Evolutionary conservation across 2,888 invertebrate species (phyloP).

Genomic region (Schizaphis graminum): DNA sequence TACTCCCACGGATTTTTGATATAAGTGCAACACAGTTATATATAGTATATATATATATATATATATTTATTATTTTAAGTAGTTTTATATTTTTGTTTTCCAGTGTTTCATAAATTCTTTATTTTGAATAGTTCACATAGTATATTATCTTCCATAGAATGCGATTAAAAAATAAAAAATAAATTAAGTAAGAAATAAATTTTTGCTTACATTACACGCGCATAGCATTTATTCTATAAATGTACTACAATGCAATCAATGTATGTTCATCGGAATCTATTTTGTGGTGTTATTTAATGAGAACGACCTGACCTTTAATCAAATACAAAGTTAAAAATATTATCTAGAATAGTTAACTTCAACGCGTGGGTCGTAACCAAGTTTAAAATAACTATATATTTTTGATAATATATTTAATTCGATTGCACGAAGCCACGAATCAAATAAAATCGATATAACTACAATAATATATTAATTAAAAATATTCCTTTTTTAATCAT

Average conservation of each 20-base stretch:
- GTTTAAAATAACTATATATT: neutral
- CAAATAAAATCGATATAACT: neutral
- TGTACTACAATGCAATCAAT: neutral
- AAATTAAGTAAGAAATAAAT: neutral
- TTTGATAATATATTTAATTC: neutral
- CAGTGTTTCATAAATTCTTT: neutral
- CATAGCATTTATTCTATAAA: neutral
- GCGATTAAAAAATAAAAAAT: neutral
- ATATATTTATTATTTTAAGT: neutral
- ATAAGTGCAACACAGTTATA: neutral
- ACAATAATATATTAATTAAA: neutral
- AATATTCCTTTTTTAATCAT: neutral
- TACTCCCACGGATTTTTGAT: neutral
- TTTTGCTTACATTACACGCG: neutral
- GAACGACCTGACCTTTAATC: neutral
- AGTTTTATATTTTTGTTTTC: neutral
- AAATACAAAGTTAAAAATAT: neutral
- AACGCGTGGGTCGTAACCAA: neutral
- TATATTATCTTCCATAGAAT: neutral
- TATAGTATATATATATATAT: neutral
- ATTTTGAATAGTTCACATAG: neutral
- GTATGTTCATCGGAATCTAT: neutral
- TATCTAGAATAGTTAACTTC: neutral
- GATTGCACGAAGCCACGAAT: fast-evolving
- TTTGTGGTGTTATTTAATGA: neutral